Conservation (phyloP, 2,113 vertebrate species). For the Maccullochella peelii region DNA sequence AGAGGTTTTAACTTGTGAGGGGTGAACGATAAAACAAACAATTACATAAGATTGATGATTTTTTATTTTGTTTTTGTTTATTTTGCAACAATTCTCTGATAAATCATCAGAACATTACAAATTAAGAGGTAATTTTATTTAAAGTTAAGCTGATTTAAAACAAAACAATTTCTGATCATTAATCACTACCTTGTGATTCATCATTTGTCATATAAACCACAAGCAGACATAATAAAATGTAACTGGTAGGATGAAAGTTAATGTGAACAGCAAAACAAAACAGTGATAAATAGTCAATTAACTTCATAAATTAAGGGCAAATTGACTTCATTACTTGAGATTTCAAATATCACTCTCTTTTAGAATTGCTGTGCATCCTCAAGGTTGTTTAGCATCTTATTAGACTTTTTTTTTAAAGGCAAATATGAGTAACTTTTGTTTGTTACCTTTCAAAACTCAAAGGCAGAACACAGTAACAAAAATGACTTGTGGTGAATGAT, state of each 20-base stretch:
- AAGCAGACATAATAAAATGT: neutral
- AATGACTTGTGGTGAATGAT: neutral
- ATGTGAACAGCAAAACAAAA: conserved; percentile 11
- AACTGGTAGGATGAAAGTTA: neutral
- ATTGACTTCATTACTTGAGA: neutral
- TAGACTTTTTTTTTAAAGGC: neutral
- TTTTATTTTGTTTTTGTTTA: neutral
- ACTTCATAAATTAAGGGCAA: neutral
- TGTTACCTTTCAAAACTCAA: neutral
- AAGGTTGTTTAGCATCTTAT: neutral
- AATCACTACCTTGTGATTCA: neutral
- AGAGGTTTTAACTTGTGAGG: neutral
- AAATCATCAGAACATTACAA: neutral
- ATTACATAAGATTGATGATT: neutral
- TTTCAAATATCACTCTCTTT: neutral
- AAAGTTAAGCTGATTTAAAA: neutral
- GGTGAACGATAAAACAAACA: conserved; percentile 10
- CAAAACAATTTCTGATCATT: conserved; percentile 8
- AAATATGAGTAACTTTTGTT: neutral
- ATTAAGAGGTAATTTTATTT: neutral
- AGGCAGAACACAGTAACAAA: neutral
- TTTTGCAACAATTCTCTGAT: neutral
- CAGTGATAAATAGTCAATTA: neutral
- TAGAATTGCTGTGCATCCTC: neutral
- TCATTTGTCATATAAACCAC: conserved; percentile 4